phyloP scores from a whole-genome alignment of 2,113 vertebrate species.

The Eonycteris spelaea region DNA sequence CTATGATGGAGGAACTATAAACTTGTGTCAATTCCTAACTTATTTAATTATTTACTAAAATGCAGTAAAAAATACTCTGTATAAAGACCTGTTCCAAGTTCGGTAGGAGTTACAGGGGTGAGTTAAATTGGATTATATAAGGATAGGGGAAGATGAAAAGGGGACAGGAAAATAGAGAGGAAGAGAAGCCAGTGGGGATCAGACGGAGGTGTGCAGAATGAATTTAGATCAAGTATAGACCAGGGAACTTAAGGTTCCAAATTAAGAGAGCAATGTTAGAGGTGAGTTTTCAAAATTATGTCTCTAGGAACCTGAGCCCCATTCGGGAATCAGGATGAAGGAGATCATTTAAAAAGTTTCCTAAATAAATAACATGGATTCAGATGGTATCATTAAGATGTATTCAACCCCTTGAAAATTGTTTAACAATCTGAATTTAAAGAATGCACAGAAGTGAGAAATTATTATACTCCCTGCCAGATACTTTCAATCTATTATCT shows the following conservation, averaged over 20 bases:
- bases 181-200: background rate
- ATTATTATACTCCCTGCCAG: background rate
- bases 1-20: background rate
- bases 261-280: background rate
- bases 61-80: background rate
- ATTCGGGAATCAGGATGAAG: background rate
- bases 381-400: background rate
- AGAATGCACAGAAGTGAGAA: background rate
- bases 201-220: background rate
- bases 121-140: background rate
- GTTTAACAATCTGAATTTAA: background rate
- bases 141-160: background rate
- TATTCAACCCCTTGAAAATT: background rate
- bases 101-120: background rate
- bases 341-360: background rate
- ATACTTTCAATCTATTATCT: background rate
- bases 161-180: background rate
- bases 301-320: background rate
- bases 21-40: background rate
- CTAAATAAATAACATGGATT: background rate
- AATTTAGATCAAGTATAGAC: background rate
- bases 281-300: background rate
- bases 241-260: background rate
- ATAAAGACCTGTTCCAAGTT: background rate
- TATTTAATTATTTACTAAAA: background rate